Conservation (phyloP, 2,888 invertebrate genomes). For the Sympetrum striolatum region DNA sequence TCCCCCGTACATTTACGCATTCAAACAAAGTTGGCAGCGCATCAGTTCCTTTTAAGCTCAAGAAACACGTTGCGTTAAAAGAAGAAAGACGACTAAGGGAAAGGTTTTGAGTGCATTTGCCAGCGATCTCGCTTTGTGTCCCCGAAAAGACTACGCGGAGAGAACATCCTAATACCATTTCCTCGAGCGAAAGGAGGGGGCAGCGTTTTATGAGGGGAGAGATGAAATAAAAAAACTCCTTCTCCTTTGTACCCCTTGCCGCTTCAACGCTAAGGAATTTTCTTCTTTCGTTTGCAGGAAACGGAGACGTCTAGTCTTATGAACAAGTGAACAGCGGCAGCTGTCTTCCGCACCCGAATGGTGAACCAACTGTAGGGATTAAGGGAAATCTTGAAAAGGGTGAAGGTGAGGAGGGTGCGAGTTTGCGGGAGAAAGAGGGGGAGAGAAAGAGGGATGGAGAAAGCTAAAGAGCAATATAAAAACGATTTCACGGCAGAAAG, state of each 20-base stretch:
- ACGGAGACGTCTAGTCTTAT: slow-evolving; percentile 12
- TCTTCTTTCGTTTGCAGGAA: slow-evolving; percentile 8
- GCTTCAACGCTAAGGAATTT: background rate
- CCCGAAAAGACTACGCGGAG: slow-evolving; percentile 13
- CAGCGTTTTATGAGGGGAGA: background rate
- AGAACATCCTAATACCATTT: slow-evolving; percentile 11
- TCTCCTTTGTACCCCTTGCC: background rate
- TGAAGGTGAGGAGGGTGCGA: background rate
- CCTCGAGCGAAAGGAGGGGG: background rate
- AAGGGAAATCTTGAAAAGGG: slow-evolving; percentile 15
- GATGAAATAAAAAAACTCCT: background rate
- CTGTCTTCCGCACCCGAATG: background rate
- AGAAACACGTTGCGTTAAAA: slow-evolving; percentile 7
- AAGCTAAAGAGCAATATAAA: too few relatives aligned
- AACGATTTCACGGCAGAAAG: too few relatives aligned
- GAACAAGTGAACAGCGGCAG: slow-evolving; percentile 24
- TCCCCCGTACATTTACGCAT: slow-evolving; percentile 3
- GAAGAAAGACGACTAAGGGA: background rate
- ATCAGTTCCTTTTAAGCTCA: background rate
- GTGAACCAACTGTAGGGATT: slow-evolving; percentile 1
- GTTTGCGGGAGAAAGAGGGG: background rate
- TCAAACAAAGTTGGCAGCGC: slow-evolving; percentile 34
- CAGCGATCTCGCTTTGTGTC: background rate
- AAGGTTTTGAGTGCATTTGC: slow-evolving; percentile 13
- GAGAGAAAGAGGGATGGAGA: background rate